Evolutionary conservation across 2,888 invertebrate genomes (phyloP), one percentile per base, ranked within the genome.

Genomic region (Lysandra bellargus): DNA sequence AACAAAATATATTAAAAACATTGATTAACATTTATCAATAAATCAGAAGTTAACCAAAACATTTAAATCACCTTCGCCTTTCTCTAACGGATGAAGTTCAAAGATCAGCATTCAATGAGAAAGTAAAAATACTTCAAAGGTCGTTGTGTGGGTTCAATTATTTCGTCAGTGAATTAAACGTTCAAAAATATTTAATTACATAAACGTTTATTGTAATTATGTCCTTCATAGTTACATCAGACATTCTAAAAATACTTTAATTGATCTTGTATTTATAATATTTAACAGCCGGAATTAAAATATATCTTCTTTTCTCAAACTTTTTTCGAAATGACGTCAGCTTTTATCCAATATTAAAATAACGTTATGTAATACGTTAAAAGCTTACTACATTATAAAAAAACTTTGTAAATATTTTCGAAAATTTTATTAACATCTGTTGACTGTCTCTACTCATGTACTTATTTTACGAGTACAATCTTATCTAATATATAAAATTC

Each of bases 91-190:
- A 33, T 14, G 14, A 14, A 69, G 30, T 33, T 69, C 69, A 33
- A 69, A 30, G 14, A 69, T 69, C 69, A 33, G 17, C 33, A 12
- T 69, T 12, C 69, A 33, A 69, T 17, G 69, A 69, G 69, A 69
- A 69, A 69, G 33, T 69, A 33, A 69, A 69, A 33, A 69, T 69
- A 69, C 69, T 69, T 69, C 1, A 33, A 69, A 69, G 69, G 69
- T 69, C 33, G 14, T 69, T 69, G 69, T 33, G 69, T 69, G 33
- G 69, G 69, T 14, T 64, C 30, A 64, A 30, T 30, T 64, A 30
- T 64, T 64, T 33, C 12, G 12, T 69, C 33, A 69, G 14, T 33
- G 33, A 69, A 69, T 33, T 30, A 5, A 33, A 69, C 14, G 4
- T 23, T 69, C 30, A 30, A 64, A 64, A 64, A 64, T 37, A 69